Conservation (phyloP, 2,797 vertebrate genomes). For the Cephalopachus bancanus region DNA sequence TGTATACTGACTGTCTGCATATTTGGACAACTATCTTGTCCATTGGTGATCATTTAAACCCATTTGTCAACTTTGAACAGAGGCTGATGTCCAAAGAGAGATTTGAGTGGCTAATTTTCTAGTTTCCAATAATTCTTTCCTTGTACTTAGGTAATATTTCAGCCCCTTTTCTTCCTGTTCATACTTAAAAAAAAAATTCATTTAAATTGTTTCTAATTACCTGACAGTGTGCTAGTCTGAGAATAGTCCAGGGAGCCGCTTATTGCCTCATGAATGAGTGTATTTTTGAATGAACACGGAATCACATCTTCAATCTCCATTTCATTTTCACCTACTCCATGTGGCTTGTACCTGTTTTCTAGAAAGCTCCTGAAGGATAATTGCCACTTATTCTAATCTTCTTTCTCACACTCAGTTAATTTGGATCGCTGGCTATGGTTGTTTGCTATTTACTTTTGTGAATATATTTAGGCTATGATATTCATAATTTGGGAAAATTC, state of each 20-base stretch:
- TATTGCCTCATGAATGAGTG: not conserved
- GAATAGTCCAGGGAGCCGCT: not conserved
- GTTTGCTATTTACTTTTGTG: constrained; percentile 58
- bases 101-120: constrained; percentile 38
- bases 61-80: constrained; percentile 25
- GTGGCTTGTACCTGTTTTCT: constrained; percentile 10
- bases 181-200: not conserved
- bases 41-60: not conserved
- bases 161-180: not conserved
- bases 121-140: constrained; percentile 2
- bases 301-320: not conserved
- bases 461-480: constrained; percentile 25
- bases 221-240: not conserved
- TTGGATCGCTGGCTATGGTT: constrained; percentile 16
- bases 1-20: not conserved
- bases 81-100: not conserved
- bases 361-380: constrained; percentile 27
- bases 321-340: constrained; percentile 64
- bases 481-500: constrained; percentile 61
- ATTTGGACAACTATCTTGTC: not conserved
- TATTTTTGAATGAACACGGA: constrained; percentile 6
- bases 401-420: constrained; percentile 59
- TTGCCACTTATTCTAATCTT: constrained; percentile 64
- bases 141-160: constrained; percentile 35
- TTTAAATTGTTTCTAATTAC: constrained; percentile 29